Base-by-base conservation (phyloP, 2,888 invertebrate genomes). In the Eretmocerus hayati region DNA sequence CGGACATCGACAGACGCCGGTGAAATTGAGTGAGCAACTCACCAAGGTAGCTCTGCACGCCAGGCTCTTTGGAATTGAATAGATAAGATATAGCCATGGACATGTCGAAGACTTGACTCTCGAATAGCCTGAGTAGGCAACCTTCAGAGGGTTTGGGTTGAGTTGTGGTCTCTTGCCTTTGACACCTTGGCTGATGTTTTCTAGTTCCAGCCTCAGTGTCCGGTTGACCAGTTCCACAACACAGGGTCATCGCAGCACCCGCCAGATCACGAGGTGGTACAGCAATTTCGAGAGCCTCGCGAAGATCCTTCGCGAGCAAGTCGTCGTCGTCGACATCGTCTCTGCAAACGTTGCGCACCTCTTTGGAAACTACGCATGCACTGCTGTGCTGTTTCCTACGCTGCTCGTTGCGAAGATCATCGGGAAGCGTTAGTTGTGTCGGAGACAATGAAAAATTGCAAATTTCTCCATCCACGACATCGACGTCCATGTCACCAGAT, bases 51-150 rank as follows among this genome's bases (percentile, higher is more conserved):
- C 90, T 89, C 67, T 96, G 90, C 57, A 97, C 96, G 53, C 96
- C 97, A 32, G 93, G 90, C 72, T 99, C 97, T 75, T 97, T 96
- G 33, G 96, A 94, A 72, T 94, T 94, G 74, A 94, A 96, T 50
- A 99, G 78, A 77, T 99, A 99, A 69, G 92, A 91, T 67, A 99
- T 90, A 56, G 97, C 97, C 81, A 97, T 95, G 59, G 93, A 90
- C 81, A 97, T 94, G 72, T 96, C 94, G 75, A 99, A 94, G 63
- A 95, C 82, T 75, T 92, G 93, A 62, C 96, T 95, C 75, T 99
- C 95, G 72, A 99, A 93, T 65, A 99, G 80, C 64, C 99, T 77
- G 60, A 94, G 77, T 52, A 91, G 75, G 72, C 83, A 81, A 62
- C 84, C 84, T 69, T 83, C 84, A 48, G 73, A 72, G 18, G 72